Evolutionary conservation across 2,113 vertebrate genomes (phyloP).

Genomic region (Fregetta grallaria): DNA sequence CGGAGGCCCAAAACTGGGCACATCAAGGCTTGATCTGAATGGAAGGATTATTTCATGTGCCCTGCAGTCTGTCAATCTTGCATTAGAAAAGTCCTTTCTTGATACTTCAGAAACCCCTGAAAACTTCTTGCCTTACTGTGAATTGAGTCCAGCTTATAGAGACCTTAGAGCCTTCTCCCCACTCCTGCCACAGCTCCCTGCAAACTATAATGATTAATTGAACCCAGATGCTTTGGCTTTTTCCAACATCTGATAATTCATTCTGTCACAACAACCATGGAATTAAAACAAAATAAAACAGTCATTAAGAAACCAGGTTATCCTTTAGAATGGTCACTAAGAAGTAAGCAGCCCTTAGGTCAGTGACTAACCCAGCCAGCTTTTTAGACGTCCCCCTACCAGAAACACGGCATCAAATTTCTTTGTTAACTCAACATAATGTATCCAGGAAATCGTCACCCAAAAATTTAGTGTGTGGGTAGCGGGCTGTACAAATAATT

Average conservation of each 20-base stretch:
- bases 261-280: background rate
- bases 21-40: background rate
- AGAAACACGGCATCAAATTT: background rate
- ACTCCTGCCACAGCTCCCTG: background rate
- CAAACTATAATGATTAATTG: background rate
- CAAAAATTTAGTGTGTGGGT: slow-evolving; percentile 15
- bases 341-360: background rate
- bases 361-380: background rate
- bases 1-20: background rate
- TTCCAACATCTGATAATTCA: background rate
- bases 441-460: slow-evolving; percentile 25
- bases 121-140: background rate
- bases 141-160: background rate
- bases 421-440: slow-evolving; percentile 7
- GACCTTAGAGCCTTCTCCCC: background rate
- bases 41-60: background rate
- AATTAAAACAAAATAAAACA: slow-evolving; percentile 9
- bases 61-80: background rate
- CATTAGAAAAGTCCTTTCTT: background rate
- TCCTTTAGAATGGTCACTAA: background rate
- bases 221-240: background rate
- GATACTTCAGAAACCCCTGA: background rate
- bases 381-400: background rate
- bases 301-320: background rate
- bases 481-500: background rate